These are phyloP conservation scores for Catostomus latipinnis DNA, from an alignment of 2,797 vertebrate species.

Conservation along the genomic window DNA sequence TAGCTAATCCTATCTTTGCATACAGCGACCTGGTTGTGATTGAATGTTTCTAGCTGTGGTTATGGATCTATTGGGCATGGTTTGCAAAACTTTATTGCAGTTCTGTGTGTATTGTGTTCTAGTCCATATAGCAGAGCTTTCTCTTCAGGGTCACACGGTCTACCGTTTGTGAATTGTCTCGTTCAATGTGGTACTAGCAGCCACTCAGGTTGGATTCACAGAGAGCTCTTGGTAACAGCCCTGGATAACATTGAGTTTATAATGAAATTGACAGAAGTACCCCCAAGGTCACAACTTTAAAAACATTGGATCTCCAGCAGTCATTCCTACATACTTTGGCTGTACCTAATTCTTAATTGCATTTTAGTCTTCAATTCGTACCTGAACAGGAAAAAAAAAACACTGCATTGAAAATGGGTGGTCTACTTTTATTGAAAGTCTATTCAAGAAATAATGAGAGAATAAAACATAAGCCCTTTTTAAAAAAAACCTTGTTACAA, in stretches of 20 bases:
- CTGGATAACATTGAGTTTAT: conserved; percentile 13
- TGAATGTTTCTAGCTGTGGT: conserved; percentile 38
- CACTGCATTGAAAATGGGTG: conserved; percentile 58
- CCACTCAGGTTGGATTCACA: conserved; percentile 27
- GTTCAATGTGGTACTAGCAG: conserved; percentile 10
- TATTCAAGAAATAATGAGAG: conserved; percentile 78
- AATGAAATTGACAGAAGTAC: conserved; percentile 11
- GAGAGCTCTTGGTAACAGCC: neutral
- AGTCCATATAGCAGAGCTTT: conserved; percentile 27
- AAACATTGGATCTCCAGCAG: conserved; percentile 1
- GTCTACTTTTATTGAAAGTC: conserved; percentile 71
- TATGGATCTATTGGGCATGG: conserved; percentile 40
- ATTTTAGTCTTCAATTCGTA: neutral
- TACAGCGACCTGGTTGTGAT: too few species aligned
- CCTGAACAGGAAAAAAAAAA: neutral
- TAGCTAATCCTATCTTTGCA: conserved; percentile 20
- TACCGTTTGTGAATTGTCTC: conserved; percentile 30
- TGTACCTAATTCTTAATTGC: conserved; percentile 3
- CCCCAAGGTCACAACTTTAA: conserved; percentile 35
- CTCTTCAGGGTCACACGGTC: conserved; percentile 38
- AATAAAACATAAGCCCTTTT: conserved; percentile 78
- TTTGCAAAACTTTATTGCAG: conserved; percentile 39
- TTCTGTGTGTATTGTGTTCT: conserved; percentile 28
- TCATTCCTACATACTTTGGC: conserved; percentile 7
- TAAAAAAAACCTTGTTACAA: conserved; percentile 69